A percentile compares a stretch with the other conserved stretches of the same genome.
phyloP scores from a whole-genome alignment of 2,797 vertebrate species.

The Cryptoprocta ferox region DNA sequence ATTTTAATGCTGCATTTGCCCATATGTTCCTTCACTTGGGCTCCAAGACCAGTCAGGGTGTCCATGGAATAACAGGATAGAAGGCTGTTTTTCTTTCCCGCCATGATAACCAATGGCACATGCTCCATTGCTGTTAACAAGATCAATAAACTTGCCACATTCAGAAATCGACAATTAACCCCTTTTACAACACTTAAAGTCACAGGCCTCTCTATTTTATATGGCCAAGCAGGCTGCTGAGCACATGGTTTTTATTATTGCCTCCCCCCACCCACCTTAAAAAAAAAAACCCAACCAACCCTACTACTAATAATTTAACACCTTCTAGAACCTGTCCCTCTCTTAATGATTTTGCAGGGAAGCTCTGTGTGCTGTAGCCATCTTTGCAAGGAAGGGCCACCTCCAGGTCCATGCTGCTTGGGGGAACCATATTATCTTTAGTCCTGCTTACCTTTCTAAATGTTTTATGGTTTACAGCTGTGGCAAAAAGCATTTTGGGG shows the following conservation, averaged over 20 bases:
- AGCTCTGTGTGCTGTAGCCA: constrained; percentile 60
- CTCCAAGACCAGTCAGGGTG: neutral
- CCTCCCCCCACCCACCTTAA: neutral
- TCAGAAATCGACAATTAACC: constrained; percentile 86
- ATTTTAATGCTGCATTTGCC: neutral
- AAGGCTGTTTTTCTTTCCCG: constrained; percentile 71
- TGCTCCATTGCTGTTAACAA: constrained; percentile 85
- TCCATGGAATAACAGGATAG: constrained; percentile 30
- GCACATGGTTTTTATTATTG: constrained; percentile 85
- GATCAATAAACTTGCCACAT: constrained; percentile 88
- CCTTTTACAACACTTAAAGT: constrained; percentile 83
- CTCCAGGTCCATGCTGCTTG: constrained; percentile 47
- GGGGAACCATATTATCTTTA: constrained; percentile 67
- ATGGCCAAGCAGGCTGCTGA: constrained; percentile 46
- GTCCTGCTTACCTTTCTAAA: constrained; percentile 78
- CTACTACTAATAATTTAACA: constrained; percentile 82
- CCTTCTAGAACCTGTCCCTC: constrained; percentile 82
- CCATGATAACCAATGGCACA: constrained; percentile 81
- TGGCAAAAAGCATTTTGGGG: constrained; percentile 84
- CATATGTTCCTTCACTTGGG: neutral
- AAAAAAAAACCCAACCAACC: constrained; percentile 26
- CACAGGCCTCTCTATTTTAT: constrained; percentile 72
- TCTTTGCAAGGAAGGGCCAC: constrained; percentile 69
- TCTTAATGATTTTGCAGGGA: constrained; percentile 76
- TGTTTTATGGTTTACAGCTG: constrained; percentile 79